Evolutionary conservation across 2,797 vertebrate genomes (phyloP), one percentile per base, ranked within the genome.

Genomic region (Euthynnus affinis): DNA sequence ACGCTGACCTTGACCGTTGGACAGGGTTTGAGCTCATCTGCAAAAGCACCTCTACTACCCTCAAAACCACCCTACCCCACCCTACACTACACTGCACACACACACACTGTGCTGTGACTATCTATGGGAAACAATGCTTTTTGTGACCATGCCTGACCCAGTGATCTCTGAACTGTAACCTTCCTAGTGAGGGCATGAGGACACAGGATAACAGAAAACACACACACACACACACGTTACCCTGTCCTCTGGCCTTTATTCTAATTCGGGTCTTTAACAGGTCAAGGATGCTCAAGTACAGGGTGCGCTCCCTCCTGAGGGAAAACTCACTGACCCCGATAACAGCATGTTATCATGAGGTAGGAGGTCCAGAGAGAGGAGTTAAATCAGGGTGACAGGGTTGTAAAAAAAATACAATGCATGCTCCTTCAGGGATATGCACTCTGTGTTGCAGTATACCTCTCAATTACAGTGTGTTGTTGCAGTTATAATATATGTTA

Each of bases 11-110:
- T 87, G 77, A 86, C 72, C 34, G 6, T 9, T 34, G 52, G 67
- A 59, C n/a, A 6, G 46, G 25, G 40, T 79, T 63, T 44, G 23
- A 75, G 86, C 83, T 88, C 80, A 74, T 90, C 88, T 87, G 85
- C 78, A 74, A 52, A 74, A 85, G 49, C 69, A 82, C 63, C 75
- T 80, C 49, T 69, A 7, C 18, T 37, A 42, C 27, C 78, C 58
- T 3, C 1, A 4, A 2, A 15, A 23, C 5, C 49, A 51, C 32
- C 37, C 58, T 10, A 37, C 32, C 78, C 75, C 52, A 15, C 48
- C 6, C 49, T 29, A 6, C 23, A 34, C 14, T 22, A 25, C 72
- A 60, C 18, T 40, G 32, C 23, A 64, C 59, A 59, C 46, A 60
- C 14, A 29, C n/a, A 52, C 42, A 63, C 37, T 1, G 6, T 6